A percentile compares a stretch with the other conserved stretches of the same genome.
phyloP scores from a whole-genome alignment of 2,113 vertebrate species.

The Cyprinodon brontotheroides region DNA sequence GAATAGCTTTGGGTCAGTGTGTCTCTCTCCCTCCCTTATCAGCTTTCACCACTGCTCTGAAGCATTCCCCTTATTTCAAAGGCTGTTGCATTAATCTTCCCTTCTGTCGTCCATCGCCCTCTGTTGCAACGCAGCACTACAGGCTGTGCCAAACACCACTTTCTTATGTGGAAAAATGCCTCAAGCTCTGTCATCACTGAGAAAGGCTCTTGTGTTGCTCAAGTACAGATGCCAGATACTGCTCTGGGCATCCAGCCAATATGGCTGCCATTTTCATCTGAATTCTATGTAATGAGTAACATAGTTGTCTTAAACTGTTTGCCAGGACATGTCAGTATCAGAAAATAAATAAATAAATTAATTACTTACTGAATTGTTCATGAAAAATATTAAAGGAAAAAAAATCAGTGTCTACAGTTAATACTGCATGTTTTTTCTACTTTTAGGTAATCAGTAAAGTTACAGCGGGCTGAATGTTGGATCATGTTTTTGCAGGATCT shows the following conservation, averaged over 20 bases:
- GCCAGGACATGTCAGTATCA: not conserved
- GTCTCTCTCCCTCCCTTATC: constrained; percentile 65
- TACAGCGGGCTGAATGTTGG: not conserved
- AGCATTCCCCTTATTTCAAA: constrained; percentile 34
- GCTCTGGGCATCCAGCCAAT: constrained; percentile 29
- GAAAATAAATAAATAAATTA: not conserved
- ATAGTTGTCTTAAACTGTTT: constrained; percentile 4
- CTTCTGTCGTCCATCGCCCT: constrained; percentile 28
- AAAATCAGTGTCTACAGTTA: not conserved
- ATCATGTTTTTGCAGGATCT: constrained; percentile 9
- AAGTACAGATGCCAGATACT: constrained; percentile 50
- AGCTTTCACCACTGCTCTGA: constrained; percentile 56
- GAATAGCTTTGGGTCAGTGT: constrained; percentile 59
- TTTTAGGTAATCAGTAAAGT: constrained; percentile 3
- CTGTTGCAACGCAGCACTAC: constrained; percentile 3
- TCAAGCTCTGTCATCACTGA: constrained; percentile 20
- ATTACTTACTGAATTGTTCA: not conserved
- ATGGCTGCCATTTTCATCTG: constrained; percentile 32
- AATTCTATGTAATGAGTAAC: constrained; percentile 16
- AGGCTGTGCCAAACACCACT: constrained; percentile 33
- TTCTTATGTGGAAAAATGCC: constrained; percentile 19
- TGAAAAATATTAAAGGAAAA: not conserved
- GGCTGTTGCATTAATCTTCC: constrained; percentile 39
- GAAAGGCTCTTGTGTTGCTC: constrained; percentile 17
- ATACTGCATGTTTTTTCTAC: accelerated